These are phyloP conservation scores for Mastacembelus armatus DNA, from an alignment of 2,797 vertebrate species.

Conservation along the genomic window DNA sequence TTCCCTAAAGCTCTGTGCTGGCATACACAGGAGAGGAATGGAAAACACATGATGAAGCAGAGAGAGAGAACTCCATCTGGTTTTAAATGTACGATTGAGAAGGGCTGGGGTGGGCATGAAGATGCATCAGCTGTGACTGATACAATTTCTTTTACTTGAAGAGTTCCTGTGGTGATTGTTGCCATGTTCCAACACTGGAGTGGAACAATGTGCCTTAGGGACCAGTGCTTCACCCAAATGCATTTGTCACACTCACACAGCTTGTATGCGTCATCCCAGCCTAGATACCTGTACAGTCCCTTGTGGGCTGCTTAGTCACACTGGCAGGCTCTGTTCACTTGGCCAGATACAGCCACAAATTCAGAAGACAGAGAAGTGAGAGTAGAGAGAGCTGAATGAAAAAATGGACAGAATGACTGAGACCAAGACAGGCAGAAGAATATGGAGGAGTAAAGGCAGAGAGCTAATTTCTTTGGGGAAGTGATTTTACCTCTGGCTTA, in stretches of 20 bases:
- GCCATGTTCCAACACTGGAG: conserved; percentile 71
- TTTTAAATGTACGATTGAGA: conserved; percentile 74
- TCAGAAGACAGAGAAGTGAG: conserved; percentile 72
- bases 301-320: conserved; percentile 74
- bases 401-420: conserved; percentile 37
- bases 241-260: conserved; percentile 88
- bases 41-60: conserved; percentile 40
- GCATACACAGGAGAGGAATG: conserved; percentile 24
- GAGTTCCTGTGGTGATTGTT: conserved; percentile 75
- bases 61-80: conserved; percentile 55
- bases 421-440: conserved; percentile 71
- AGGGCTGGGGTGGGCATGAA: conserved; percentile 64
- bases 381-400: conserved; percentile 31
- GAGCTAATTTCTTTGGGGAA: conserved; percentile 71
- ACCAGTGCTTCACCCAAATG: conserved; percentile 78
- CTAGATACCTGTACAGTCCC: conserved; percentile 80
- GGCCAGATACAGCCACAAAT: conserved; percentile 81
- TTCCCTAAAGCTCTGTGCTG: conserved; percentile 32
- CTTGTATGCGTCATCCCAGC: conserved; percentile 75
- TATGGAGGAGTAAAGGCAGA: conserved; percentile 29
- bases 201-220: conserved; percentile 74
- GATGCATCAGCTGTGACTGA: conserved; percentile 74
- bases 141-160: conserved; percentile 76
- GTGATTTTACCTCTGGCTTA: conserved; percentile 67
- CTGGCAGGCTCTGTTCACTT: conserved; percentile 61